These are phyloP conservation scores for Hucho hucho DNA, from an alignment of 2,113 vertebrate genomes.

Conservation along the genomic window DNA sequence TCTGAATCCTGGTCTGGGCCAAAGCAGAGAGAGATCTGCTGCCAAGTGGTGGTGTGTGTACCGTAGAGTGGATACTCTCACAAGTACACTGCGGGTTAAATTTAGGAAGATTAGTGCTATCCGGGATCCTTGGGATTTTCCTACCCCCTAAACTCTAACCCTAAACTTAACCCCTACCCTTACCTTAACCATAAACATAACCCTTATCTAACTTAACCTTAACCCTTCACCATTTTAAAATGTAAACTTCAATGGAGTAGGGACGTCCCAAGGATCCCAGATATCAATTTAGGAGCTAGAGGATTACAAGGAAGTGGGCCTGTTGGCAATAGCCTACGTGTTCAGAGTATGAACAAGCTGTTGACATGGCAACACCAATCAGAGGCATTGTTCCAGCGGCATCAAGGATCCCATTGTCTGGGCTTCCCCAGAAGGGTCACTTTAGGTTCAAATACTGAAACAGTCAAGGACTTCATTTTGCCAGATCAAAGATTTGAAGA, in stretches of 20 bases:
- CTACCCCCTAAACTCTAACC: too few relatives aligned
- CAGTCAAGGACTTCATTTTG: neutral
- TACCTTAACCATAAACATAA: too few relatives aligned
- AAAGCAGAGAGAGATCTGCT: slow-evolving; percentile 45
- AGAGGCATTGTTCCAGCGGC: slow-evolving; percentile 14
- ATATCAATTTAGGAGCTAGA: too few relatives aligned
- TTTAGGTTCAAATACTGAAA: neutral
- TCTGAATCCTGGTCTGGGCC: slow-evolving; percentile 38
- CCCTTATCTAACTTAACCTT: too few relatives aligned
- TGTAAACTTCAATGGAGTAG: too few relatives aligned
- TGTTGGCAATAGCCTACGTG: slow-evolving; percentile 1
- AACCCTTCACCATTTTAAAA: too few relatives aligned
- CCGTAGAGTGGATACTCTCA: neutral
- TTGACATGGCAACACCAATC: slow-evolving; percentile 32
- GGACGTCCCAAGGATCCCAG: too few relatives aligned
- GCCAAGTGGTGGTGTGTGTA: slow-evolving; percentile 21
- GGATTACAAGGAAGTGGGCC: neutral
- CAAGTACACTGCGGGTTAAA: neutral
- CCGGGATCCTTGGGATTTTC: too few relatives aligned
- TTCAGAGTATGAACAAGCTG: slow-evolving; percentile 29
- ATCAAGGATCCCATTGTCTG: neutral
- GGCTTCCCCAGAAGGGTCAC: neutral
- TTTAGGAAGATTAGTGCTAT: too few relatives aligned
- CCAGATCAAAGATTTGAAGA: neutral
- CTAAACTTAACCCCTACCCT: too few relatives aligned